Evolutionary conservation across 2,113 vertebrate genomes (phyloP), one percentile per base, ranked within the genome.

Genomic region (Litocranius walleri): DNA sequence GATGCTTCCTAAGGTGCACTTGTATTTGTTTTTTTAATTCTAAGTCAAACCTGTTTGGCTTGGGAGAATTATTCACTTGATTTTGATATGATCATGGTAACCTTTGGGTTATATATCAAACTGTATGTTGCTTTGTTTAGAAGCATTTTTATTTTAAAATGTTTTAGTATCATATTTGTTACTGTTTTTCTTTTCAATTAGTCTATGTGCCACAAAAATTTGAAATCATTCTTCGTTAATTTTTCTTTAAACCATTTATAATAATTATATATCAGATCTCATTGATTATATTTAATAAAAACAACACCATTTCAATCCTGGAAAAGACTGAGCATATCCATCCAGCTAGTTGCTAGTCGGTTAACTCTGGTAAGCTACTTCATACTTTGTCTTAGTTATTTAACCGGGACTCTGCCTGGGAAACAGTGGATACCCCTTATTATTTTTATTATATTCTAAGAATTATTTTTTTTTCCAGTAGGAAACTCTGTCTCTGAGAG

Each of bases 341-440:
- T 80, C 12, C 14, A 80, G 3, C 0, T 57, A 25, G 57, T 33
- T 59, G 29, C 2, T 94, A 7, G 2, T 89, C 48, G 43, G 14
- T 78, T 83, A 4, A 6, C 23, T 71, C 7, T 45, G 19, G 19
- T 7, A 87, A 88, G 5, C 84, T 84, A 48, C 4, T 82, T 82
- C 50, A 29, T 36, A 59, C 40, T 50, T 45, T 86, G 14, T 29
- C 43, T 74, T 52, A 78, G 10, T 71, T 67, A 50, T 50, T 3
- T 54, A 12, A 30, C 8, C 0, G 2, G 16, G 9, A 57, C 8
- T 57, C 19, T 61, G 27, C 19, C 5, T 88, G 15, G 7, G 14
- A 15, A 4, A 14, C 19, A 71, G 19, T 54, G 13, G 43, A 5
- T 8, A 25, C 0, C 1, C 1, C 2, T 30, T 59, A 2, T 74